Evolutionary conservation across 2,797 vertebrate species (phyloP).

Genomic region (Sylvia borin): DNA sequence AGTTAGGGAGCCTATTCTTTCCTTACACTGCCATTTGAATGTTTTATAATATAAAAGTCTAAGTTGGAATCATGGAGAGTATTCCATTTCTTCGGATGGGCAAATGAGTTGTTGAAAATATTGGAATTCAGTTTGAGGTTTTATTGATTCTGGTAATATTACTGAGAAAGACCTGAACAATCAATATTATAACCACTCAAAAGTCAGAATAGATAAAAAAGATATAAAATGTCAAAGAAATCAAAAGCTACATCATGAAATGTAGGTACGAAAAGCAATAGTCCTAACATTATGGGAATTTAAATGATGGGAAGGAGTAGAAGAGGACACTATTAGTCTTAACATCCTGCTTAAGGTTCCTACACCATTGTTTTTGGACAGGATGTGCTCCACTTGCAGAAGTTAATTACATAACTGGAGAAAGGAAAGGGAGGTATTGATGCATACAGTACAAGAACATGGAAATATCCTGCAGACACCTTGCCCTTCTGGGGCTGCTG

Average conservation of each 20-base stretch:
- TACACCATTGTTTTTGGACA: neutral
- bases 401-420: neutral
- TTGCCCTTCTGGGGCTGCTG: neutral
- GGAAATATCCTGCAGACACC: neutral
- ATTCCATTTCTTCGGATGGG: neutral
- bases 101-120: neutral
- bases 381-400: accelerated
- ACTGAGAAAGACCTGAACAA: neutral
- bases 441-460: neutral
- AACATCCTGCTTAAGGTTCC: neutral
- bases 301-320: neutral
- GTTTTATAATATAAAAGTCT: neutral
- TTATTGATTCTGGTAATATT: neutral
- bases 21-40: neutral
- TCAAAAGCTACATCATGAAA: neutral
- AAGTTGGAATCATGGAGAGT: neutral
- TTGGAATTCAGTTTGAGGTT: neutral
- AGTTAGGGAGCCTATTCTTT: neutral
- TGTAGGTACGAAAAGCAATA: neutral
- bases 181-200: neutral
- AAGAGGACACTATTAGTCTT: neutral
- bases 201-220: neutral
- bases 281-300: neutral
- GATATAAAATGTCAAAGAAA: neutral
- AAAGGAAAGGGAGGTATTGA: neutral